Evolutionary conservation across 2,797 vertebrate species (phyloP).

Genomic region (Acipenser ruthenus): DNA sequence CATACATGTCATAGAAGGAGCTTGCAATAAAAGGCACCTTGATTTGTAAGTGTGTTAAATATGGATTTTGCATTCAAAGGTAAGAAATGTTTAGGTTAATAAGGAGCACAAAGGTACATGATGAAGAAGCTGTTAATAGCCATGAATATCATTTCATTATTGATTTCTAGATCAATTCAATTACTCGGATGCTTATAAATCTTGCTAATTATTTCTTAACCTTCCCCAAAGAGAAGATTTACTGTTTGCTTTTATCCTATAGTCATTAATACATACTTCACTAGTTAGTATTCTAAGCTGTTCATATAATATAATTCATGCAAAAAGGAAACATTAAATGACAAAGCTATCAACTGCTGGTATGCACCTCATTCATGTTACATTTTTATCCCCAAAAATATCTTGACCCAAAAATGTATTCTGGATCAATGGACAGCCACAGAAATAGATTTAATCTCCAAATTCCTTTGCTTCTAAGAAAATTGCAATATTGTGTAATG

Average conservation of each 20-base stretch:
- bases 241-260: slow-evolving; percentile 18
- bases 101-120: slow-evolving; percentile 28
- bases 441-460: too few species aligned
- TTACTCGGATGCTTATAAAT: slow-evolving; percentile 42
- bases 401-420: too few species aligned
- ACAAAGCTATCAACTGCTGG: slow-evolving; percentile 3
- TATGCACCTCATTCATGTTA: slow-evolving; percentile 6
- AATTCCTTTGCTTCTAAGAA: too few species aligned
- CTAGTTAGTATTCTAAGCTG: background rate
- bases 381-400: background rate
- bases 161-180: slow-evolving; percentile 36
- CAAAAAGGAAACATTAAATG: slow-evolving; percentile 7
- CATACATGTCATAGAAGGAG: slow-evolving; percentile 29
- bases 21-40: slow-evolving; percentile 48
- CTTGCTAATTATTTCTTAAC: slow-evolving; percentile 41
- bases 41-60: slow-evolving; percentile 31
- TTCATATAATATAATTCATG: slow-evolving; percentile 10
- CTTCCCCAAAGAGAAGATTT: slow-evolving; percentile 25
- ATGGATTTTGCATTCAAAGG: slow-evolving; percentile 30
- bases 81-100: slow-evolving; percentile 39
- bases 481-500: too few species aligned
- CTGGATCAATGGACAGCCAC: too few species aligned
- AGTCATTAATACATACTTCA: slow-evolving; percentile 16
- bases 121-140: slow-evolving; percentile 37
- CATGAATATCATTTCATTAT: slow-evolving; percentile 32